Evolutionary conservation across 2,113 vertebrate genomes (phyloP).

Genomic region (Synchiropus splendidus): DNA sequence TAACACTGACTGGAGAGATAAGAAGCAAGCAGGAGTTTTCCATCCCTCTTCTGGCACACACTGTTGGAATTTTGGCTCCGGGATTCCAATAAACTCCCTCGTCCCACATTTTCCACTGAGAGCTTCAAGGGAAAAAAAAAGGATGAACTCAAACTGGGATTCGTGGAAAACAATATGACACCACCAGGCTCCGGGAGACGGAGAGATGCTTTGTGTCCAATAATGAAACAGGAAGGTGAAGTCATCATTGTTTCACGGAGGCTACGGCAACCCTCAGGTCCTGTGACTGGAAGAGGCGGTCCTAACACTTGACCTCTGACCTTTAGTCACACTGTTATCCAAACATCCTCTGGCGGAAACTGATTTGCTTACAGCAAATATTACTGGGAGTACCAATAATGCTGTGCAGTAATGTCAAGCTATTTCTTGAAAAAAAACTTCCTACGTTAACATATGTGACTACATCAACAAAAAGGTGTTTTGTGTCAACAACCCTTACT

Average conservation of each 20-base stretch:
- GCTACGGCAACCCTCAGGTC: neutral
- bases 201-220: neutral
- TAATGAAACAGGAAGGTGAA: slow-evolving; percentile 7
- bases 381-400: too few relatives aligned
- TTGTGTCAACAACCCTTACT: too few relatives aligned
- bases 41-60: slow-evolving; percentile 6
- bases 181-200: neutral
- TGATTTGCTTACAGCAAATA: neutral
- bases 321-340: slow-evolving; percentile 20
- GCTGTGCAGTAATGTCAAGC: too few relatives aligned
- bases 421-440: too few relatives aligned
- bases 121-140: slow-evolving; percentile 11
- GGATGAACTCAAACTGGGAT: slow-evolving; percentile 18
- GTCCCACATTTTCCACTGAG: slow-evolving; percentile 39
- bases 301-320: slow-evolving; percentile 22
- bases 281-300: slow-evolving; percentile 15
- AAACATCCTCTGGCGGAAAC: slow-evolving; percentile 37
- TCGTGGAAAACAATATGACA: slow-evolving; percentile 20
- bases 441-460: too few relatives aligned
- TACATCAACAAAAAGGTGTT: too few relatives aligned
- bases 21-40: slow-evolving; percentile 26
- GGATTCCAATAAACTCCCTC: slow-evolving; percentile 31
- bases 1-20: slow-evolving; percentile 25
- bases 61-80: slow-evolving; percentile 30
- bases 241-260: too few relatives aligned